phyloP scores from a whole-genome alignment of 2,888 invertebrate species.

The Augochlorella aurata region DNA sequence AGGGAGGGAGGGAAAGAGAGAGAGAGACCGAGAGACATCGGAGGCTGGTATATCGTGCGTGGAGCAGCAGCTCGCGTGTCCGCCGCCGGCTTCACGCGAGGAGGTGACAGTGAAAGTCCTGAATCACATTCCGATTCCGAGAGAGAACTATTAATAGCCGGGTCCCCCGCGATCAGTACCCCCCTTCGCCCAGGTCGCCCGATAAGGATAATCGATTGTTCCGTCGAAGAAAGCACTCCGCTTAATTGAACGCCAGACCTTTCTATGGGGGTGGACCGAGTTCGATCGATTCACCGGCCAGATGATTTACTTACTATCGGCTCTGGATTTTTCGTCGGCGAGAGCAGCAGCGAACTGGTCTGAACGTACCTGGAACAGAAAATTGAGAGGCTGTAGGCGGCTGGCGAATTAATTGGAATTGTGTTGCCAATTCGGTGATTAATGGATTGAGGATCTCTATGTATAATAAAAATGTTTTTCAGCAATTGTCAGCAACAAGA shows the following conservation, averaged over 20 bases:
- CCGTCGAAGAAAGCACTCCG: background rate
- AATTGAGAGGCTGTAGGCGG: background rate
- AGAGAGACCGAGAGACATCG: too few relatives aligned
- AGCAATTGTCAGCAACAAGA: too few relatives aligned
- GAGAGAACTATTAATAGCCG: slow-evolving; percentile 70
- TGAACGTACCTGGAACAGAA: slow-evolving; percentile 59
- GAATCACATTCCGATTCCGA: slow-evolving; percentile 73
- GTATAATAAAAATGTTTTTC: too few relatives aligned
- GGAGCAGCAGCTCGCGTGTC: slow-evolving; percentile 60
- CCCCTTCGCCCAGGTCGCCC: slow-evolving; percentile 46
- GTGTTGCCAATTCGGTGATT: too few relatives aligned
- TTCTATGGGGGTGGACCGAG: background rate
- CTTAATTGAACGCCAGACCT: slow-evolving; percentile 24
- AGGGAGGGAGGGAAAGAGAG: too few relatives aligned
- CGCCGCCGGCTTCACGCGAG: slow-evolving; percentile 67
- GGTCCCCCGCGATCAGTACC: slow-evolving; percentile 55
- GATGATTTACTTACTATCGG: slow-evolving; percentile 26
- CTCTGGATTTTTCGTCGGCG: background rate
- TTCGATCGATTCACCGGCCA: background rate
- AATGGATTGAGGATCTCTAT: too few relatives aligned
- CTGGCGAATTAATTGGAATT: background rate
- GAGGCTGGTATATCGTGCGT: slow-evolving; percentile 47
- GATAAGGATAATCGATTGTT: slow-evolving; percentile 62
- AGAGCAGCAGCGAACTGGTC: background rate
- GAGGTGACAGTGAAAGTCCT: slow-evolving; percentile 78